phyloP scores from a whole-genome alignment of 2,113 vertebrate species.

The Cavia porcellus region DNA sequence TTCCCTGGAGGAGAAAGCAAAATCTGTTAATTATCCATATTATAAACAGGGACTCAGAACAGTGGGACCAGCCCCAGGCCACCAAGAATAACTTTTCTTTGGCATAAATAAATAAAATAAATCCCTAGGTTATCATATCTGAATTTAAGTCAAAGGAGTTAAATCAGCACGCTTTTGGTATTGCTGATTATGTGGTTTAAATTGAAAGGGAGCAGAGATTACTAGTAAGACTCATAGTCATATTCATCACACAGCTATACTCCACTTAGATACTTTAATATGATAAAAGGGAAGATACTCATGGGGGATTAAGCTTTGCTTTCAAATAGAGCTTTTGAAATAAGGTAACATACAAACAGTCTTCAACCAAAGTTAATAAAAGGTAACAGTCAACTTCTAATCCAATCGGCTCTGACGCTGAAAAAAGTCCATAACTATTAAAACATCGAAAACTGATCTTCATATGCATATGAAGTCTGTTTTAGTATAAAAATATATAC shows the following conservation, averaged over 20 bases:
- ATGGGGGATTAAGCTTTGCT: neutral
- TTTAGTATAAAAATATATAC: slow-evolving; percentile 17
- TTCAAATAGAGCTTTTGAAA: slow-evolving; percentile 41
- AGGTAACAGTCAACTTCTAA: neutral
- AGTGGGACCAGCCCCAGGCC: neutral
- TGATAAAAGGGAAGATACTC: slow-evolving; percentile 34
- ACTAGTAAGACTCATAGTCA: neutral
- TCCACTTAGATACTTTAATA: neutral
- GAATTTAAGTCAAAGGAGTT: neutral
- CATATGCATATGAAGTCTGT: neutral
- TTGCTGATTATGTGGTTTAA: neutral
- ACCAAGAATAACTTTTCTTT: neutral
- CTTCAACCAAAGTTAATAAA: slow-evolving; percentile 44
- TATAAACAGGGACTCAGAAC: neutral
- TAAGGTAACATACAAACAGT: slow-evolving; percentile 20
- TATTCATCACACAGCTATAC: neutral
- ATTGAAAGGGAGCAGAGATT: slow-evolving; percentile 28
- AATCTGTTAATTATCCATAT: neutral
- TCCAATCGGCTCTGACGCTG: neutral
- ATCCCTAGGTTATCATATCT: neutral
- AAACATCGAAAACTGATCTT: slow-evolving; percentile 28
- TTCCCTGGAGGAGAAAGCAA: neutral
- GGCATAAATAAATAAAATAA: neutral
- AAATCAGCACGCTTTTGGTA: neutral
- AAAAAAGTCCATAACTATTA: neutral